phyloP scores from a whole-genome alignment of 2,113 vertebrate genomes.

The Prietella phreatophila region DNA sequence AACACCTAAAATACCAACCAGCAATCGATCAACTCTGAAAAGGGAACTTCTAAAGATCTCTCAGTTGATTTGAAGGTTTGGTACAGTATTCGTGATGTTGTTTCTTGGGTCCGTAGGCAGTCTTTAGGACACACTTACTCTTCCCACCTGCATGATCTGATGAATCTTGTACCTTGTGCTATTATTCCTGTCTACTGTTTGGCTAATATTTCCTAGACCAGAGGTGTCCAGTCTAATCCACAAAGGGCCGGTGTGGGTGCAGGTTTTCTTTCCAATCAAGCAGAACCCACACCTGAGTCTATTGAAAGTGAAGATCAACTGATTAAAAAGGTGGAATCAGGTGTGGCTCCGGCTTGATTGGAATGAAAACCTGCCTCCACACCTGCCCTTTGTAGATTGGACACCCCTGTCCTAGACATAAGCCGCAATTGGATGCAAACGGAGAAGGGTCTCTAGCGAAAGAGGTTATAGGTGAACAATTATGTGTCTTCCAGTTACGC shows the following conservation, averaged over 20 bases:
- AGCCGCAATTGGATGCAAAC: background rate
- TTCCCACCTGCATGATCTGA: background rate
- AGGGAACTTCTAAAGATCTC: background rate
- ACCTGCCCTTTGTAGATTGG: no score
- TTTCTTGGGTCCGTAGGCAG: background rate
- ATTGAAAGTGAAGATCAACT: no score
- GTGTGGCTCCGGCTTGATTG: no score
- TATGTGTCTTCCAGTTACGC: background rate
- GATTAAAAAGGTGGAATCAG: no score
- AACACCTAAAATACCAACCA: background rate
- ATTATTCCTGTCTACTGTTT: background rate
- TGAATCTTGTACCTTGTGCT: background rate
- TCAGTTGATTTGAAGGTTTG: background rate
- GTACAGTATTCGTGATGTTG: background rate
- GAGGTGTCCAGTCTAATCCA: no score
- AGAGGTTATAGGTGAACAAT: background rate
- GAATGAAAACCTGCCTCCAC: no score
- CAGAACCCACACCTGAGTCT: no score
- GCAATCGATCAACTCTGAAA: background rate
- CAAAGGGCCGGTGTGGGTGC: no score
- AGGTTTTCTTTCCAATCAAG: no score
- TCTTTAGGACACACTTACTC: background rate
- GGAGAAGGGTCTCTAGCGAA: background rate
- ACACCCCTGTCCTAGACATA: background rate
- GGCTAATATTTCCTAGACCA: background rate